Conservation (phyloP, 2,113 vertebrate genomes). For the Malurus elegans region DNA sequence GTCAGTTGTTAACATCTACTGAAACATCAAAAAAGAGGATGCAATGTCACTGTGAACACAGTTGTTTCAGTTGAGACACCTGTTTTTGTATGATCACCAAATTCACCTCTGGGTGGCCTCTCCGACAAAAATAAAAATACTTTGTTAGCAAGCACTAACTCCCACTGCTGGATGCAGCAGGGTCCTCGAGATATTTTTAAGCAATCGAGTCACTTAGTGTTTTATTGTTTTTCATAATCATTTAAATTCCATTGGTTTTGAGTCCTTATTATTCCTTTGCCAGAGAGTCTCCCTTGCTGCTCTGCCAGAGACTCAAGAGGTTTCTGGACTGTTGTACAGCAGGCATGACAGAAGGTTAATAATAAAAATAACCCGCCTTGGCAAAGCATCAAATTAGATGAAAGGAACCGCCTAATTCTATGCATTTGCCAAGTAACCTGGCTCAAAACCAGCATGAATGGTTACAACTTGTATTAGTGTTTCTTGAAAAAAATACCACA, state of each 20-base stretch:
- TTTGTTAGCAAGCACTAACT: background rate
- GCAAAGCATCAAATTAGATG: conserved; percentile 24
- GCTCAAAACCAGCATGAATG: background rate
- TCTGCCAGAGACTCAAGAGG: conserved; percentile 39
- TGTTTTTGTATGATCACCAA: background rate
- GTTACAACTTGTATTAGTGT: background rate
- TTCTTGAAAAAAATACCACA: conserved; percentile 1
- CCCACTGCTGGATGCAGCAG: background rate
- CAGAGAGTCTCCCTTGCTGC: conserved; percentile 6
- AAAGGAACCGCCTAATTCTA: background rate
- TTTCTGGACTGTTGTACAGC: conserved; percentile 39
- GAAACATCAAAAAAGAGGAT: background rate
- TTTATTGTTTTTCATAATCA: background rate
- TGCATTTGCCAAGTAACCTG: conserved; percentile 30
- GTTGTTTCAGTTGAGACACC: background rate
- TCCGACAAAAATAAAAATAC: background rate
- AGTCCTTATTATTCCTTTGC: conserved; percentile 20
- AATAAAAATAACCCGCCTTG: conserved; percentile 50
- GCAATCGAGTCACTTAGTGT: background rate
- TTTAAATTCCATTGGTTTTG: background rate
- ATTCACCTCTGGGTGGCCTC: background rate
- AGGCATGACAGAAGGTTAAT: conserved; percentile 46
- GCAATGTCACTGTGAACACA: background rate
- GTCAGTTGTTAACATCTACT: background rate
- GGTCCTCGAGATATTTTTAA: background rate